Evolutionary conservation across 2,888 invertebrate species (phyloP).

Genomic region (Pandemis corylana): DNA sequence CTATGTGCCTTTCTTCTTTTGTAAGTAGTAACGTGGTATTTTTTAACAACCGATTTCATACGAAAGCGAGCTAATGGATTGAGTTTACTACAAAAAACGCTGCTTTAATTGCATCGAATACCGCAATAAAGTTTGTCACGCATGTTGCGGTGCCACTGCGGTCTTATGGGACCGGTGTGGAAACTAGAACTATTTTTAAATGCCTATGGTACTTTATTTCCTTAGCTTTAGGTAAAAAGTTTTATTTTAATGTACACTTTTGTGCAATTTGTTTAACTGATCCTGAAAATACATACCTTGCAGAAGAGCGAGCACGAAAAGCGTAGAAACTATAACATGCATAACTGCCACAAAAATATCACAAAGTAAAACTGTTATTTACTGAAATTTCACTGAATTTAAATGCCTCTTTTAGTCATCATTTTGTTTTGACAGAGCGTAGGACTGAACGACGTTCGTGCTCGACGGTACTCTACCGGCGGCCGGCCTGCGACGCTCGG

Average conservation of each 20-base stretch:
- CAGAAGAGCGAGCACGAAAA: conserved; percentile 63
- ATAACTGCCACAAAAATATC: conserved; percentile 48
- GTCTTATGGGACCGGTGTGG: not conserved
- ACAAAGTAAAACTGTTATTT: conserved; percentile 1
- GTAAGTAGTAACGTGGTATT: not conserved
- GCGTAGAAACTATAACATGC: conserved; percentile 50
- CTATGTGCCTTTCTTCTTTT: not conserved
- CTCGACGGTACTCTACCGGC: not conserved
- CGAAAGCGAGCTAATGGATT: not conserved
- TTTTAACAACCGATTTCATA: not conserved
- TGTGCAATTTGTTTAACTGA: conserved; percentile 8
- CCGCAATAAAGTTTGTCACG: conserved; percentile 22
- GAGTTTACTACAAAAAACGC: not conserved
- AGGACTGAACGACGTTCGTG: not conserved
- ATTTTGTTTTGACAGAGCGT: conserved; percentile 2
- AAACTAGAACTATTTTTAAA: not conserved
- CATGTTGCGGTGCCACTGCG: conserved; percentile 6
- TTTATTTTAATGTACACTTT: not conserved
- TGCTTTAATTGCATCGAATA: conserved; percentile 15
- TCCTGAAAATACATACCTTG: conserved; percentile 64
- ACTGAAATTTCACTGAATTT: conserved; percentile 27
- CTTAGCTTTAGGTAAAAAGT: not conserved
- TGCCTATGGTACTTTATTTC: not conserved
- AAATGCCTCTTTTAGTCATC: conserved; percentile 37
- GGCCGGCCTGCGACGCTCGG: conserved; percentile 47